Percentiles rank a stretch among this genome's conserved stretches.
Conservation (phyloP, 2,113 vertebrate genomes). For the Prolemur simus region DNA sequence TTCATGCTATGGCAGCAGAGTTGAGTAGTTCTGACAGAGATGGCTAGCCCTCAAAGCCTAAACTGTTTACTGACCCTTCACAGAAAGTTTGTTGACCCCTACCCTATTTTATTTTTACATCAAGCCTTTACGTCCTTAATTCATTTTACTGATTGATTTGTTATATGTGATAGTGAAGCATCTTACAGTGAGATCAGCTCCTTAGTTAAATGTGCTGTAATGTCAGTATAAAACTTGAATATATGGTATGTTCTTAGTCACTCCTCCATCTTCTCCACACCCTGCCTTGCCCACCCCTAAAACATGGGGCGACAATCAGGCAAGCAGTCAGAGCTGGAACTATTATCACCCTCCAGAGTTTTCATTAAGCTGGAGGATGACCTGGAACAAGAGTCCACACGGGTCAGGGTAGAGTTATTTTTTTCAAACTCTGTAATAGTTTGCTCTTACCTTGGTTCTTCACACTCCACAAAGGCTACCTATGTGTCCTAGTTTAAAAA, state of each 20-base stretch:
- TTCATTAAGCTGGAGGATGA: not conserved
- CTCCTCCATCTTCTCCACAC: not conserved
- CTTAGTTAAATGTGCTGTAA: not conserved
- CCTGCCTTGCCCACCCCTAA: not conserved
- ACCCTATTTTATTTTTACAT: not conserved
- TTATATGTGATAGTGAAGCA: not conserved
- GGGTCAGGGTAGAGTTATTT: not conserved
- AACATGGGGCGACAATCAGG: not conserved
- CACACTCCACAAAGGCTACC: not conserved
- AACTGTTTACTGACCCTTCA: not conserved
- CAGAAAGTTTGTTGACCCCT: not conserved
- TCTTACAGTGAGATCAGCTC: not conserved
- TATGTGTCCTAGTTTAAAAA: not conserved
- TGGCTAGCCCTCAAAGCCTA: not conserved
- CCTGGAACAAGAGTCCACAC: not conserved
- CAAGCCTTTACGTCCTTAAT: not conserved
- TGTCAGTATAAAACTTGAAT: not conserved
- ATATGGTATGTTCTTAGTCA: not conserved
- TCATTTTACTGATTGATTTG: not conserved
- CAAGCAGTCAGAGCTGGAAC: not conserved
- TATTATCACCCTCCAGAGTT: rapidly evolving
- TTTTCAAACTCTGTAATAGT: not conserved
- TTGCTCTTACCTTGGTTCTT: not conserved
- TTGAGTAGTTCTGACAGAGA: not conserved
- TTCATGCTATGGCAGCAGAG: rapidly evolving